phyloP scores from a whole-genome alignment of 2,797 vertebrate species.

The Bradypodion pumilum region DNA sequence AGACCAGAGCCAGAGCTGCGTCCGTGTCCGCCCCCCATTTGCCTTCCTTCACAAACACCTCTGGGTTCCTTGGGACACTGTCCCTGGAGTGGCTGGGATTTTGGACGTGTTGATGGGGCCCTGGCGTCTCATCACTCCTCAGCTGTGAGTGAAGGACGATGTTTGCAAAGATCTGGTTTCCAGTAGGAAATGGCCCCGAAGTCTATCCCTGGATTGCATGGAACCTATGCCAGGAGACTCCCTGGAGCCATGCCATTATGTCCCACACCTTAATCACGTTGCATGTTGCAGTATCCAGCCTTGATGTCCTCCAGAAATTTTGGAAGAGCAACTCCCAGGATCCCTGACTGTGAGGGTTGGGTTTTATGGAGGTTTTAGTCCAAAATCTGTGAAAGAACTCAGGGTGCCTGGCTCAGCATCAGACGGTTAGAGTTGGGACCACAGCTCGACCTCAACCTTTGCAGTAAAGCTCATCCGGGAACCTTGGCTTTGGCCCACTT shows the following conservation, averaged over 20 bases:
- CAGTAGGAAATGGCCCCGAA: constrained; percentile 1
- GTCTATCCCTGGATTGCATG: neutral
- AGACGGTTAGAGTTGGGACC: neutral
- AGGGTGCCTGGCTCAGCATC: too few species aligned
- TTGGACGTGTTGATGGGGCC: constrained; percentile 15
- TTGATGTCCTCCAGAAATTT: too few species aligned
- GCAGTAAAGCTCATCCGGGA: neutral
- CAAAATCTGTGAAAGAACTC: too few species aligned
- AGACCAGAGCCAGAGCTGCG: neutral
- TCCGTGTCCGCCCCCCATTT: neutral
- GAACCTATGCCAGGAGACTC: neutral
- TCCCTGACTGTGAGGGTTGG: neutral
- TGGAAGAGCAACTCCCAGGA: neutral
- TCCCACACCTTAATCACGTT: neutral
- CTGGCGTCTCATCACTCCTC: neutral
- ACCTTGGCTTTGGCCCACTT: neutral
- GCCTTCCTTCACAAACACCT: constrained; percentile 29
- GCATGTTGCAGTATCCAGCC: too few species aligned
- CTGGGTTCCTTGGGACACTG: neutral
- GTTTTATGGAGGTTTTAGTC: too few species aligned
- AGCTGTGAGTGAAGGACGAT: neutral
- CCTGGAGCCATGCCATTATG: neutral
- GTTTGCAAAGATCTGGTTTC: neutral
- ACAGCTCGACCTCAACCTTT: neutral
- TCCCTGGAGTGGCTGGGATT: constrained; percentile 5